Evolutionary conservation across 2,888 invertebrate species (phyloP).

Genomic region (Tanypteryx hageni): DNA sequence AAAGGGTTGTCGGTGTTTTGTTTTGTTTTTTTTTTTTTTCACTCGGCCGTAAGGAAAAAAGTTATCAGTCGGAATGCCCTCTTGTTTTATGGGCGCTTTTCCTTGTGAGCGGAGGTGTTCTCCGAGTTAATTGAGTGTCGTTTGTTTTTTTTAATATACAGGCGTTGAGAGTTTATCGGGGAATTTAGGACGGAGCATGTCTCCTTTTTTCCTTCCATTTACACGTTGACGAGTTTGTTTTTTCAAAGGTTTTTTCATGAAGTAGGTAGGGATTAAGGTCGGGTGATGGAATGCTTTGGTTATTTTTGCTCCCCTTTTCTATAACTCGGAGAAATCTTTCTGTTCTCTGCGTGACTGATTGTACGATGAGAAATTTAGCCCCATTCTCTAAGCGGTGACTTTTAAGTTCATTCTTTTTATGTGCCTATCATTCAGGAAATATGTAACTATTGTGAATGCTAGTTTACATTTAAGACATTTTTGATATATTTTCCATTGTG

Average conservation of each 20-base stretch:
- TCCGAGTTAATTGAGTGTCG: conserved; percentile 8
- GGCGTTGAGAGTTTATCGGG: background rate
- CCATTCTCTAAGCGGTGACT: too few relatives aligned
- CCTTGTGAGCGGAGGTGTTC: background rate
- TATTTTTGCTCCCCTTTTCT: too few relatives aligned
- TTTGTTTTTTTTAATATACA: background rate
- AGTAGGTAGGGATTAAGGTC: background rate
- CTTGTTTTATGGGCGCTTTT: background rate
- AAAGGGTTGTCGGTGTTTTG: background rate
- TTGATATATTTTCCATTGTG: too few relatives aligned
- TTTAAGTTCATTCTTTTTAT: too few relatives aligned
- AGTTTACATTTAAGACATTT: too few relatives aligned
- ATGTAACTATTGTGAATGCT: too few relatives aligned
- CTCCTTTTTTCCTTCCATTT: background rate
- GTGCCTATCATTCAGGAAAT: too few relatives aligned
- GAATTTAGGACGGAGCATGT: background rate
- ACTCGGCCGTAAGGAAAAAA: background rate
- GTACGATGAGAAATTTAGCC: too few relatives aligned
- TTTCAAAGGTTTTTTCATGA: background rate
- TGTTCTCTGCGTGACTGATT: too few relatives aligned
- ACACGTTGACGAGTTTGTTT: background rate
- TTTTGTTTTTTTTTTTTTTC: background rate
- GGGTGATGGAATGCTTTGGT: too few relatives aligned
- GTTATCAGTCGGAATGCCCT: conserved; percentile 7
- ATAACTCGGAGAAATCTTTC: too few relatives aligned